These are phyloP conservation scores for Nyctalus aviator DNA, from an alignment of 2,797 vertebrate genomes.

Conservation along the genomic window DNA sequence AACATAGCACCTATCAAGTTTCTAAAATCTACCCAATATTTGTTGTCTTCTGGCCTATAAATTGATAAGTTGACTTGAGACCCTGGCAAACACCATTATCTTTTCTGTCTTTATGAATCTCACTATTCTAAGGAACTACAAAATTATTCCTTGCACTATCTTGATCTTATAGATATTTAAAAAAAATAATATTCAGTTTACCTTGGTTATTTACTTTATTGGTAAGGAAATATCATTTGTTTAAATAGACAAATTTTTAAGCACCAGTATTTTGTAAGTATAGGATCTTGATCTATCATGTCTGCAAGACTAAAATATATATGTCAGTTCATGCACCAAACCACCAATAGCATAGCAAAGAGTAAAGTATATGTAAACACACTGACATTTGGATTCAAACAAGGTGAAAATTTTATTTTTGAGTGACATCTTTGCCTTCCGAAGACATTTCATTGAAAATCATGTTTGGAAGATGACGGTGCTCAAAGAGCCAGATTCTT, in stretches of 20 bases:
- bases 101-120: neutral
- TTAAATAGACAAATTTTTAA: neutral
- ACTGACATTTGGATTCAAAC: slow-evolving; percentile 29
- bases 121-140: neutral
- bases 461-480: neutral
- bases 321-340: neutral
- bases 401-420: slow-evolving; percentile 13
- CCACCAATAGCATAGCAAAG: neutral
- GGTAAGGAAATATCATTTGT: neutral
- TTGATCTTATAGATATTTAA: neutral
- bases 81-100: neutral
- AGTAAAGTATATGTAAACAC: neutral
- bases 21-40: neutral
- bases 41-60: neutral
- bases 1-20: neutral
- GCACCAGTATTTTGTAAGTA: neutral
- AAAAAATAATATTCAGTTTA: neutral
- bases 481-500: neutral
- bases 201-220: neutral
- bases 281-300: neutral
- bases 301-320: neutral
- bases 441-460: neutral
- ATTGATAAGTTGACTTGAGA: neutral
- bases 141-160: neutral
- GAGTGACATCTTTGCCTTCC: slow-evolving; percentile 24